Evolutionary conservation across 2,113 vertebrate species (phyloP).

Genomic region (Beaufortia kweichowensis): DNA sequence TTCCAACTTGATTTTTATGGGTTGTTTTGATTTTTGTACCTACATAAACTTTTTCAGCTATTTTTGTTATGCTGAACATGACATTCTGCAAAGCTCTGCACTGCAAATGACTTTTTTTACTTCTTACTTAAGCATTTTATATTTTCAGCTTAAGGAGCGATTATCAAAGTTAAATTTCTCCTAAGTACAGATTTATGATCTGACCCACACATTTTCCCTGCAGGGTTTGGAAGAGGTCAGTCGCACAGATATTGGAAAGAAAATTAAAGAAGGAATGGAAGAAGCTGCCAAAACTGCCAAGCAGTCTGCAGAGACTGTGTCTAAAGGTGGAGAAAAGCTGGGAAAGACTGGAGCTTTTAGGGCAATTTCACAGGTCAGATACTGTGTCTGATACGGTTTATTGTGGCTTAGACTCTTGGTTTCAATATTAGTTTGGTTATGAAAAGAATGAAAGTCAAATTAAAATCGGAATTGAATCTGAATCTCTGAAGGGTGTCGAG

Average conservation of each 20-base stretch:
- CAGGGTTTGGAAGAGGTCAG: slow-evolving; percentile 90
- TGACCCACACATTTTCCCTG: not conserved
- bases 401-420: too few relatives aligned
- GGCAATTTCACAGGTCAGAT: slow-evolving; percentile 86
- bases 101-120: too few relatives aligned
- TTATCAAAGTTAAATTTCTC: too few relatives aligned
- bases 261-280: slow-evolving; percentile 89
- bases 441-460: not conserved
- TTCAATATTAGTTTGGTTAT: too few relatives aligned
- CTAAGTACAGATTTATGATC: too few relatives aligned
- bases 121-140: too few relatives aligned
- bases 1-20: not conserved
- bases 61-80: too few relatives aligned
- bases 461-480: not conserved
- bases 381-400: too few relatives aligned
- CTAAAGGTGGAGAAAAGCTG: slow-evolving; percentile 85
- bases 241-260: slow-evolving; percentile 87
- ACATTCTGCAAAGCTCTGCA: too few relatives aligned
- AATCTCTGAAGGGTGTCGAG: slow-evolving; percentile 82
- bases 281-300: slow-evolving; percentile 90
- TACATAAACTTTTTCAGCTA: not conserved
- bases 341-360: slow-evolving; percentile 87
- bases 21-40: not conserved
- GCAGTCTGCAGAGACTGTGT: slow-evolving; percentile 86
- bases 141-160: too few relatives aligned